These are phyloP conservation scores for Stichodactyla mertensii DNA, from an alignment of 64 coral and sea anemone species.

Conservation along the genomic window DNA sequence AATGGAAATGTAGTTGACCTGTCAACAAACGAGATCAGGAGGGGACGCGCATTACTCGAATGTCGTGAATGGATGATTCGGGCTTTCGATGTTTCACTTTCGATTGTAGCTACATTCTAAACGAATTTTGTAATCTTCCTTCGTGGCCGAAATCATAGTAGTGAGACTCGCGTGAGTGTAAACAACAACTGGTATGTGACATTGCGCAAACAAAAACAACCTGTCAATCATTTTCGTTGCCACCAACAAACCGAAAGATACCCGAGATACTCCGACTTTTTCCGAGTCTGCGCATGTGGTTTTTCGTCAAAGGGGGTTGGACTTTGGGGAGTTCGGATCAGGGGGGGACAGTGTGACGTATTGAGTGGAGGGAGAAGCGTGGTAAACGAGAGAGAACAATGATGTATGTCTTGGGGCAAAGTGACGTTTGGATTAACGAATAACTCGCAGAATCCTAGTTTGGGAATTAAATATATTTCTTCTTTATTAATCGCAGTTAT, in stretches of 20 bases:
- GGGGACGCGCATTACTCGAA: constrained; percentile 21
- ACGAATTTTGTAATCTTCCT: not conserved
- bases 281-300: constrained; percentile 66
- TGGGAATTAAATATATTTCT: constrained; percentile 66
- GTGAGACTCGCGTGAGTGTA: not conserved
- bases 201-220: constrained; percentile 42
- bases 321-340: constrained; percentile 13
- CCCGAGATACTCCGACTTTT: constrained; percentile 42
- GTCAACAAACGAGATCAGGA: constrained; percentile 18
- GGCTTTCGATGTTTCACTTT: constrained; percentile 2
- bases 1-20: constrained; percentile 25
- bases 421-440: constrained; percentile 85
- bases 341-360: constrained; percentile 52
- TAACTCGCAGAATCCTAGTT: constrained; percentile 81
- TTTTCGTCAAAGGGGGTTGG: not conserved
- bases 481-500: constrained; percentile 76
- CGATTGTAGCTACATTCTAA: not conserved
- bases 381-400: constrained; percentile 91
- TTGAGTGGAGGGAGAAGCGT: constrained; percentile 67
- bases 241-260: constrained; percentile 58
- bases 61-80: not conserved
- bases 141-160: not conserved
- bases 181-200: not conserved
- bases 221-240: constrained; percentile 91
- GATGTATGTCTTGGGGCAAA: constrained; percentile 80